Conservation (phyloP, 2,797 vertebrate species). For the Hydrocynus forskahlii region DNA sequence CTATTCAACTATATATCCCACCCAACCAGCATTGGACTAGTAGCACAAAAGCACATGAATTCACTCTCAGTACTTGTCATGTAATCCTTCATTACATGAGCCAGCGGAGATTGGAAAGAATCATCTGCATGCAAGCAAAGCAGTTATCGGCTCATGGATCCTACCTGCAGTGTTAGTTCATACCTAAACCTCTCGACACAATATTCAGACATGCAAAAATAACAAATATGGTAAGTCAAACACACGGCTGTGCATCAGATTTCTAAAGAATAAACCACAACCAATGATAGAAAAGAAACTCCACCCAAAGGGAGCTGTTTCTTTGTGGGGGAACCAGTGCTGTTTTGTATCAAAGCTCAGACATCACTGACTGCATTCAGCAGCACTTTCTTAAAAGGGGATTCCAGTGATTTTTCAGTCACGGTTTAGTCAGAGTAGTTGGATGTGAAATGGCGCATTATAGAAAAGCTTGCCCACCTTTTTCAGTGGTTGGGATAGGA, state of each 20-base stretch:
- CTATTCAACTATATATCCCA: conserved; percentile 26
- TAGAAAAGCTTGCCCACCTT: background rate
- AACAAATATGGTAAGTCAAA: conserved; percentile 28
- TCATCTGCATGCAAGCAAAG: conserved; percentile 57
- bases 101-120: conserved; percentile 35
- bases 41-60: conserved; percentile 62
- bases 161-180: conserved; percentile 21
- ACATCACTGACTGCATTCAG: conserved; percentile 17
- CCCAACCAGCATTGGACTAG: conserved; percentile 40
- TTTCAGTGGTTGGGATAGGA: background rate
- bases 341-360: conserved; percentile 31
- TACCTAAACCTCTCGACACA: conserved; percentile 13
- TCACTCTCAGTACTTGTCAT: conserved; percentile 46
- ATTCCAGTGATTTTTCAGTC: background rate
- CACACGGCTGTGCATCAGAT: conserved; percentile 44
- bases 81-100: conserved; percentile 68
- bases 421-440: background rate
- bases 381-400: background rate
- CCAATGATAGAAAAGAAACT: conserved; percentile 52
- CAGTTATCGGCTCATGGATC: conserved; percentile 25
- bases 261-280: conserved; percentile 48
- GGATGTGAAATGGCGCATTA: background rate
- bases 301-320: conserved; percentile 36
- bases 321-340: conserved; percentile 49
- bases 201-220: conserved; percentile 13